Evolutionary conservation across 2,797 vertebrate genomes (phyloP), one percentile per base, ranked within the genome.

Genomic region (Acrossocheilus wenchowensis): DNA sequence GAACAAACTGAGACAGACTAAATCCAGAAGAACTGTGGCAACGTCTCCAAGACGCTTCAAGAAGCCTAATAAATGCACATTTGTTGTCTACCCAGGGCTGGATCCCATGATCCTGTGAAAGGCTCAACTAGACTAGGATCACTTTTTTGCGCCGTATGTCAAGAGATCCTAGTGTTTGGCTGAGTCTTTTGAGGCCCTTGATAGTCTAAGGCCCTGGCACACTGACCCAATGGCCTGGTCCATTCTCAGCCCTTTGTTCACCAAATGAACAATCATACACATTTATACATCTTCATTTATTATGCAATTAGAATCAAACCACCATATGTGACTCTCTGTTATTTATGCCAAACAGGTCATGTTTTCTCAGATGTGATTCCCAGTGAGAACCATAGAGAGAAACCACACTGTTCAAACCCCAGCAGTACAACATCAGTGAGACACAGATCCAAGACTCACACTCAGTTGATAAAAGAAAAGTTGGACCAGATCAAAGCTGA

Each of bases 401-500:
- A 57, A 23, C 66, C 5, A 39, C 23, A n/a, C 52, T 5, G 2
- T 11, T 54, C 45, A 36, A 83, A 73, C 41, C 60, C 73, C 82
- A 81, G 34, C 41, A 74, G 78, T 45, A 72, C 5, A 3, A 57
- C 66, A 50, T 62, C 19, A 79, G 64, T 26, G 68, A 78, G 81
- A 68, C 78, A 64, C 79, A 85, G 48, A 82, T 86, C 84, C 26
- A 90, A 87, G 50, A 86, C 78, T 52, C 84, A 80, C 57, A 41
- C 72, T 39, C 78, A 71, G 36, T 43, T 89, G 60, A 86, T 90
- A 34, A 91, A 89, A 77, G 73, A 86, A 34, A 85, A 89, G 45
- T 71, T 91, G 83, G 75, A 86, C 36, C 64, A 87, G 57, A 83
- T 89, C 43, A 91, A 89, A 82, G 62, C 84, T 9, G 81, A 89